Evolutionary conservation across 2,797 vertebrate species (phyloP).

Genomic region (Tiaroga cobitis): DNA sequence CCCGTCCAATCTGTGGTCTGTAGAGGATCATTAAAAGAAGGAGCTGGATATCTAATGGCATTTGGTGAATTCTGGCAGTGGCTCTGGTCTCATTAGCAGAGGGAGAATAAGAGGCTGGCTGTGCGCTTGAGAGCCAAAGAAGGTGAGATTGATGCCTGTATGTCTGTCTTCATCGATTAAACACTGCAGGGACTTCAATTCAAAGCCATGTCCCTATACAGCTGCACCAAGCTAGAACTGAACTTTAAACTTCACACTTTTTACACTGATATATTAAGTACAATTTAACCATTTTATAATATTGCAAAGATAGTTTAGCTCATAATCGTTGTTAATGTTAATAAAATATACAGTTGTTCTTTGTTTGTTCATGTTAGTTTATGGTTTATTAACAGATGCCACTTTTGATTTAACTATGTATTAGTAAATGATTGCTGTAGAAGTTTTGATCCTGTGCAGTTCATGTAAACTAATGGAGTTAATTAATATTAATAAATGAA

Average conservation of each 20-base stretch:
- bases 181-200: conserved; percentile 45
- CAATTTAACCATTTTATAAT: neutral
- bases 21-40: conserved; percentile 57
- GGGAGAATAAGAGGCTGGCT: conserved; percentile 22
- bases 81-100: conserved; percentile 51
- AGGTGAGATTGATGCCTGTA: conserved; percentile 45
- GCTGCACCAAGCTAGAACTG: neutral
- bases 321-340: neutral
- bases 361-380: neutral
- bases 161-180: conserved; percentile 59
- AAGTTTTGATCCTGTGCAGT: too few species aligned
- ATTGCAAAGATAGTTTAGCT: neutral
- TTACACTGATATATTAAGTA: neutral
- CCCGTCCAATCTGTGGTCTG: conserved; percentile 61
- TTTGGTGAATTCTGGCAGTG: conserved; percentile 32
- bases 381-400: too few species aligned
- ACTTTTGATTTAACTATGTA: too few species aligned
- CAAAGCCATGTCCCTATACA: neutral
- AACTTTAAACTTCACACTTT: neutral
- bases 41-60: conserved; percentile 34
- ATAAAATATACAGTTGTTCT: neutral
- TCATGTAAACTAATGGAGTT: too few species aligned
- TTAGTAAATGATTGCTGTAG: too few species aligned
- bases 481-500: neutral
- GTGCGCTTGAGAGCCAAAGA: conserved; percentile 20